Percentiles rank a stretch among this genome's conserved stretches.
These are phyloP conservation scores for Gavia stellata DNA, from an alignment of 2,113 vertebrate species.

Conservation along the genomic window DNA sequence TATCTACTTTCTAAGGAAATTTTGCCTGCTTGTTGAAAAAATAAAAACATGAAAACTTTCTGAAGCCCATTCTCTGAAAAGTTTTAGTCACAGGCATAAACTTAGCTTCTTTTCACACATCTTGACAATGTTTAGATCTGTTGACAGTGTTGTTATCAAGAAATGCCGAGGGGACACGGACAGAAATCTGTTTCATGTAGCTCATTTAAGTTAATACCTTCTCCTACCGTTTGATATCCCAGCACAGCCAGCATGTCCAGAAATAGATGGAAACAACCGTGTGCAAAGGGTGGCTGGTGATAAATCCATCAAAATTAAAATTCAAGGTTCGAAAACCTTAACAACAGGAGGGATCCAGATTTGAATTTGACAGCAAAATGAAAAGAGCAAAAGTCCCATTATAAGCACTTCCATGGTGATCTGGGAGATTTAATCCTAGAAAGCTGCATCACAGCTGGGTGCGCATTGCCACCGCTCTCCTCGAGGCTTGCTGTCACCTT, in stretches of 20 bases:
- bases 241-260: conserved; percentile 42
- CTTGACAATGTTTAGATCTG: conserved; percentile 63
- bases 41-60: conserved; percentile 28
- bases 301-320: conserved; percentile 52
- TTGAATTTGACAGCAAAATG: conserved; percentile 31
- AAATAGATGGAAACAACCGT: conserved; percentile 52
- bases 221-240: conserved; percentile 21
- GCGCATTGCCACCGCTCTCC: not conserved
- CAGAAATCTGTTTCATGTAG: conserved; percentile 65
- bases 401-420: not conserved
- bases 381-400: conserved; percentile 46
- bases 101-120: conserved; percentile 62
- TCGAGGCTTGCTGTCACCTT: not conserved
- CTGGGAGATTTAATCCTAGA: not conserved
- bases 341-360: conserved; percentile 19
- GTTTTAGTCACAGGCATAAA: conserved; percentile 54
- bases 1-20: not conserved
- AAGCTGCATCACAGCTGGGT: not conserved
- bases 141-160: conserved; percentile 65
- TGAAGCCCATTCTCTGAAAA: conserved; percentile 54
- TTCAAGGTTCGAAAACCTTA: conserved; percentile 26
- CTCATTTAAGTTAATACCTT: conserved; percentile 61
- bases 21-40: not conserved
- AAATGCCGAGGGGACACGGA: conserved; percentile 54
- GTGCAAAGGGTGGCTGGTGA: conserved; percentile 31